A percentile compares a stretch with the other conserved stretches of the same genome.
phyloP scores from a whole-genome alignment of 92 coral and sea anemone species.

The Actinostola sp. region DNA sequence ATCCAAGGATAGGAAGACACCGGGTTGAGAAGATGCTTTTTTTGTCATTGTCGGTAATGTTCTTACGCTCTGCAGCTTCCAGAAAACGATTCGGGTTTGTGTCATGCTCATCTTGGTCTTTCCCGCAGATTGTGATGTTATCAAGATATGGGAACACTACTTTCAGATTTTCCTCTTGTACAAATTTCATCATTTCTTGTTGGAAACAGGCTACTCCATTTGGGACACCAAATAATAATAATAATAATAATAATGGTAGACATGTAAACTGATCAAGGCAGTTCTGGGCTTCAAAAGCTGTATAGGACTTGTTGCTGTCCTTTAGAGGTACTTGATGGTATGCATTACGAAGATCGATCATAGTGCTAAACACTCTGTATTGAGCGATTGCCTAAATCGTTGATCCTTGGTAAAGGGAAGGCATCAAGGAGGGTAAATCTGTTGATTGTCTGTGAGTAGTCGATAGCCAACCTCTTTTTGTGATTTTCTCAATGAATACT shows the following conservation, averaged over 20 bases:
- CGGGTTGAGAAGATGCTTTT: conserved; percentile 56
- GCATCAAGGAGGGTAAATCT: conserved; percentile 59
- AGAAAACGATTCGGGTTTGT: conserved; percentile 46
- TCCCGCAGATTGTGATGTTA: conserved; percentile 47
- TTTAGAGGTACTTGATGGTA: conserved; percentile 59
- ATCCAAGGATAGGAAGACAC: conserved; percentile 55
- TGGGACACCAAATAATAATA: conserved; percentile 59
- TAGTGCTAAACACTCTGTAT: conserved; percentile 51
- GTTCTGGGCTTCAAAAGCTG: conserved; percentile 54
- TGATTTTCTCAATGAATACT: conserved; percentile 56
- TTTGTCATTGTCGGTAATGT: conserved; percentile 39
- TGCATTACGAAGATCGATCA: conserved; percentile 45
- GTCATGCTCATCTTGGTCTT: conserved; percentile 67
- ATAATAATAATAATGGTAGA: too few relatives aligned
- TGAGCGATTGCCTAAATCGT: conserved; percentile 54
- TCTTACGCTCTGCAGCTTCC: too few relatives aligned
- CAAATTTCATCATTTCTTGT: conserved; percentile 48
- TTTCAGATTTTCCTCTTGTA: conserved; percentile 33
- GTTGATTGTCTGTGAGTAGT: conserved; percentile 66
- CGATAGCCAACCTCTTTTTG: conserved; percentile 60
- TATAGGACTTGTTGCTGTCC: conserved; percentile 59
- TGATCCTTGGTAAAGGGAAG: conserved; percentile 64
- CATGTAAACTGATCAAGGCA: conserved; percentile 63
- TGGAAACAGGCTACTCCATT: conserved; percentile 60
- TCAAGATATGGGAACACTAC: conserved; percentile 56